Evolutionary conservation across 2,888 invertebrate genomes (phyloP).

Genomic region (Lochmaea capreae): DNA sequence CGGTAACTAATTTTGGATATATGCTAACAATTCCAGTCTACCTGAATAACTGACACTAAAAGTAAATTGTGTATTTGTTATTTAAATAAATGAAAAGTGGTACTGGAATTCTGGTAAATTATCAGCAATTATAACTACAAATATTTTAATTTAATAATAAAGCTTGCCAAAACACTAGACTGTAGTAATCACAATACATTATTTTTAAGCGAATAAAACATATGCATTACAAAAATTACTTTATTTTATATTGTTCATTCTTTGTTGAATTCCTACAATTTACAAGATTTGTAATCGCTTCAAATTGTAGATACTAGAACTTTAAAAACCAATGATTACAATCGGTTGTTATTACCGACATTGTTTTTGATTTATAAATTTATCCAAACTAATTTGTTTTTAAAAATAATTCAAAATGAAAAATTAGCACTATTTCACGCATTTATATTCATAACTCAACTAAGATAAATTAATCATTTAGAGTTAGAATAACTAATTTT

Average conservation of each 20-base stretch:
- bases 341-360: too few relatives aligned
- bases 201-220: slow-evolving; percentile 1
- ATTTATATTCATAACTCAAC: too few relatives aligned
- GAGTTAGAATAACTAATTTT: too few relatives aligned
- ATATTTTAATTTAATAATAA: slow-evolving; percentile 7
- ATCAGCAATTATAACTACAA: background rate
- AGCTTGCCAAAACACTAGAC: slow-evolving; percentile 9
- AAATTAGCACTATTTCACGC: too few relatives aligned
- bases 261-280: background rate
- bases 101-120: slow-evolving; percentile 2
- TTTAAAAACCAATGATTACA: too few relatives aligned
- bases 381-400: too few relatives aligned
- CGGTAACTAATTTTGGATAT: too few relatives aligned
- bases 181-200: background rate
- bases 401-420: too few relatives aligned
- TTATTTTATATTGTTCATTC: background rate
- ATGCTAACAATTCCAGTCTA: too few relatives aligned
- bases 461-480: too few relatives aligned
- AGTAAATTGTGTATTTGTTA: slow-evolving; percentile 3
- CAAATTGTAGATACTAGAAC: background rate
- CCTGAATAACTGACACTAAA: background rate
- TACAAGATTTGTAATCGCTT: background rate
- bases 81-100: background rate
- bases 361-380: too few relatives aligned
- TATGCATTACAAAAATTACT: background rate